phyloP scores from a whole-genome alignment of 2,113 vertebrate genomes.

The Dolichotis patagonum region DNA sequence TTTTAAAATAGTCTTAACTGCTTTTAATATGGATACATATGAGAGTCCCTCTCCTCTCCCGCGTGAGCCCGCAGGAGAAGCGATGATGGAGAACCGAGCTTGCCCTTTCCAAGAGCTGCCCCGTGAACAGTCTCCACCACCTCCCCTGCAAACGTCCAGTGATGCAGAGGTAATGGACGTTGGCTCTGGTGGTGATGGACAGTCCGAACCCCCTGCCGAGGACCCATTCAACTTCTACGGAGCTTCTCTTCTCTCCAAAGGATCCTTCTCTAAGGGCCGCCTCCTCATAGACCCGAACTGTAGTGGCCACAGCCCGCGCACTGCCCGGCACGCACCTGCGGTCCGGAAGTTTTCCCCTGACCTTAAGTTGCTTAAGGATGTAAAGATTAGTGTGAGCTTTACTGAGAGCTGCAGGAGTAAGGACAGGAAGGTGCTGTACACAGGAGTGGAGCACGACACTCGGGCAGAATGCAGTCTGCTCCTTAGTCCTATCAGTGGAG shows the following conservation, averaged over 20 bases:
- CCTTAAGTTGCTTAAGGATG: slow-evolving; percentile 97
- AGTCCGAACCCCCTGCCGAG: slow-evolving; percentile 95
- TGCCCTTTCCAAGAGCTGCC: slow-evolving; percentile 90
- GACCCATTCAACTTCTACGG: slow-evolving; percentile 89
- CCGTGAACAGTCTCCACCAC: slow-evolving; percentile 98
- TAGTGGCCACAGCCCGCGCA: slow-evolving; percentile 93
- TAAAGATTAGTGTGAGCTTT: slow-evolving; percentile 98
- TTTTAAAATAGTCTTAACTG: slow-evolving; percentile 82
- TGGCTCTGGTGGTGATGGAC: slow-evolving; percentile 99
- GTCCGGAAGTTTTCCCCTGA: slow-evolving; percentile 96
- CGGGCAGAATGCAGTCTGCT: slow-evolving; percentile 85
- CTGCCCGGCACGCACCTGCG: slow-evolving; percentile 95
- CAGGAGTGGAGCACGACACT: slow-evolving; percentile 91
- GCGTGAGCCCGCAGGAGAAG: slow-evolving; percentile 93
- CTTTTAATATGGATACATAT: slow-evolving; percentile 92
- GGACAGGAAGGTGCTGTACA: slow-evolving; percentile 97
- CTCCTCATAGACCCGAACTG: slow-evolving; percentile 89
- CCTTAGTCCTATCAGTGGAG: slow-evolving; percentile 91
- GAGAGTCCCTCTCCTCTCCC: slow-evolving; percentile 95
- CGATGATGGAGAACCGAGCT: slow-evolving; percentile 89
- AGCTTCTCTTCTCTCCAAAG: slow-evolving; percentile 92
- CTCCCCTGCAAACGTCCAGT: slow-evolving; percentile 99
- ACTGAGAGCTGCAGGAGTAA: slow-evolving; percentile 96
- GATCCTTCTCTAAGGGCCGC: slow-evolving; percentile 92
- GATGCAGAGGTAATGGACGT: slow-evolving; percentile 99